phyloP scores from a whole-genome alignment of 2,797 vertebrate species.

The Characodon lateralis region DNA sequence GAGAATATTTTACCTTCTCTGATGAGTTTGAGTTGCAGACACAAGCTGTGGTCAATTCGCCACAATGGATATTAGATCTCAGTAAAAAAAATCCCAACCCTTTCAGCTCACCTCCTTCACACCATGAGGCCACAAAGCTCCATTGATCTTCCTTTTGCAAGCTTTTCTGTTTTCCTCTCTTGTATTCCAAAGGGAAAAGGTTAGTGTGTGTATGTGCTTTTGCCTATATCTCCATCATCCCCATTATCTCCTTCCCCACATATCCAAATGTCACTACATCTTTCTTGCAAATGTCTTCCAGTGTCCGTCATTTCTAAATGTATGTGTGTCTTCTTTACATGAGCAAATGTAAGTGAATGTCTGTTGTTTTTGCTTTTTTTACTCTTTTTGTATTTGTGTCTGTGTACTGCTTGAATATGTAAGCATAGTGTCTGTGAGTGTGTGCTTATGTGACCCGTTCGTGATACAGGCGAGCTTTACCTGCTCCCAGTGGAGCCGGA shows the following conservation, averaged over 20 bases:
- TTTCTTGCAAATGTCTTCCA: slow-evolving; percentile 76
- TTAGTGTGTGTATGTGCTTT: slow-evolving; percentile 65
- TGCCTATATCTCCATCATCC: slow-evolving; percentile 74
- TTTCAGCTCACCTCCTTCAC: slow-evolving; percentile 66
- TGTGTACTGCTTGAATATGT: neutral
- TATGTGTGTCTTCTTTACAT: slow-evolving; percentile 39
- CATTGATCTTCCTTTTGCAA: slow-evolving; percentile 72
- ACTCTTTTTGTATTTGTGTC: slow-evolving; percentile 4
- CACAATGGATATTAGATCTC: slow-evolving; percentile 51
- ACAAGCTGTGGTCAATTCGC: slow-evolving; percentile 55
- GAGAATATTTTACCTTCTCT: slow-evolving; percentile 19
- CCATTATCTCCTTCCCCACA: slow-evolving; percentile 76
- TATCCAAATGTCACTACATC: slow-evolving; percentile 77
- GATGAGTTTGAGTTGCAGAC: slow-evolving; percentile 29
- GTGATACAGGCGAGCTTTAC: slow-evolving; percentile 49
- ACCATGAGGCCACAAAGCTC: slow-evolving; percentile 75
- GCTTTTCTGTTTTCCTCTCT: slow-evolving; percentile 71
- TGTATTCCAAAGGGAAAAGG: slow-evolving; percentile 76
- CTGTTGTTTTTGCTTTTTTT: slow-evolving; percentile 20
- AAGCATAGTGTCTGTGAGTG: slow-evolving; percentile 14
- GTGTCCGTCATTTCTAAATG: slow-evolving; percentile 54
- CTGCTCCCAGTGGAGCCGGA: slow-evolving; percentile 61
- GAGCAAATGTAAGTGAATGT: slow-evolving; percentile 18
- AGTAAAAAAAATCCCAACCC: slow-evolving; percentile 56
- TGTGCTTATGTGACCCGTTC: slow-evolving; percentile 45